These are phyloP conservation scores for Paradoxurus hermaphroditus DNA, from an alignment of 2,113 vertebrate species.

Conservation along the genomic window DNA sequence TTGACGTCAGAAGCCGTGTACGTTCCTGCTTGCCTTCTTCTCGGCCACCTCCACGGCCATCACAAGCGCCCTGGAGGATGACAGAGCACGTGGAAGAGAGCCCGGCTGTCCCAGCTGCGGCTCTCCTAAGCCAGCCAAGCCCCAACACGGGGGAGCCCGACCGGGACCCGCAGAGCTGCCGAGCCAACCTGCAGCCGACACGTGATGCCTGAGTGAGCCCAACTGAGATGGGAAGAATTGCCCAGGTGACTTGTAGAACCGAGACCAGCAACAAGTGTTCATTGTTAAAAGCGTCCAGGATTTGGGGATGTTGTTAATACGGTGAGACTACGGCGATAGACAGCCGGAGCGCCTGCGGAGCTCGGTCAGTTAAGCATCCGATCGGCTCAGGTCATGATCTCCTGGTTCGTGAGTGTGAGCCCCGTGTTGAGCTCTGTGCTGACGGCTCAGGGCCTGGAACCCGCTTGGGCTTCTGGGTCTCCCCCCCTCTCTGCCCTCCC, in stretches of 20 bases:
- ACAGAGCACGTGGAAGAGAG: neutral
- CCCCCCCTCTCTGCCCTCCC: too few species aligned
- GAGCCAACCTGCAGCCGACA: too few species aligned
- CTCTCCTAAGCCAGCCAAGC: neutral
- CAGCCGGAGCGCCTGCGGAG: too few species aligned
- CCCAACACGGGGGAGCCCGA: neutral
- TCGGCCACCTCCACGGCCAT: neutral
- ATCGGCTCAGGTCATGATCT: too few species aligned
- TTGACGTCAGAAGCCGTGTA: accelerated
- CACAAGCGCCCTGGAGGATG: neutral
- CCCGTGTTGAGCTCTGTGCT: too few species aligned
- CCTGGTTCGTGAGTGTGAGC: too few species aligned
- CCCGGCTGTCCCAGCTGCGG: neutral
- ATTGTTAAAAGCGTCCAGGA: neutral
- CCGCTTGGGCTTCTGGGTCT: too few species aligned
- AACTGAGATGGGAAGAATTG: neutral
- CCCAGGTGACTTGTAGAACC: neutral
- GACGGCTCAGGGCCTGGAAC: too few species aligned
- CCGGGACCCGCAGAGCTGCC: neutral
- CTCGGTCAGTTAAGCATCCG: too few species aligned
- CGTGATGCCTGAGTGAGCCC: accelerated
- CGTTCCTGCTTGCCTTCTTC: neutral
- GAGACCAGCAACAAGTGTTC: neutral
- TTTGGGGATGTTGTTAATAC: neutral
- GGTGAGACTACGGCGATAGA: neutral